Conservation (phyloP, 2,888 invertebrate species). For the Macrosoma leucophasiata region DNA sequence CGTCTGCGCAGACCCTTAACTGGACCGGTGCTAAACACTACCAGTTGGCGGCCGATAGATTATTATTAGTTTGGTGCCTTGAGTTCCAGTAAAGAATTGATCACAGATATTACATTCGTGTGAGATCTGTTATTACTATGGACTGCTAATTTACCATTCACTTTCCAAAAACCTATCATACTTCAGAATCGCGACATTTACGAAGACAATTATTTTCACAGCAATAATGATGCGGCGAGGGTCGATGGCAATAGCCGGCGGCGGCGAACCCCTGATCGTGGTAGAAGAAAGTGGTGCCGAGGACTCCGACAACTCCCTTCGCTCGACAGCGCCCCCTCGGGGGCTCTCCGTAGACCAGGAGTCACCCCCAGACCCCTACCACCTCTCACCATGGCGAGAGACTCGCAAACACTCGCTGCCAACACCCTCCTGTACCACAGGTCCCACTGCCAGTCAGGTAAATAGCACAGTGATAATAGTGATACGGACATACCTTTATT, state of each 20-base stretch:
- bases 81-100: too few species aligned
- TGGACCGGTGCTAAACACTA: too few species aligned
- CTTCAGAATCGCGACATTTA: too few species aligned
- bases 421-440: slow-evolving; percentile 88
- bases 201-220: slow-evolving; percentile 26
- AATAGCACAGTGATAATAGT: slow-evolving; percentile 46
- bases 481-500: too few species aligned
- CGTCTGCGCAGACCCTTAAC: too few species aligned
- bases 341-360: slow-evolving; percentile 83
- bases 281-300: slow-evolving; percentile 85
- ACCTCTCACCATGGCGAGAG: slow-evolving; percentile 88
- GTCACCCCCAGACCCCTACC: slow-evolving; percentile 87
- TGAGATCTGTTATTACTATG: too few species aligned
- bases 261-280: slow-evolving; percentile 86
- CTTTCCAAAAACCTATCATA: too few species aligned
- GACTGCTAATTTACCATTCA: too few species aligned
- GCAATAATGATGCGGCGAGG: slow-evolving; percentile 80
- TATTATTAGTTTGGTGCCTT: too few species aligned
- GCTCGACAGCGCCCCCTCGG: slow-evolving; percentile 72
- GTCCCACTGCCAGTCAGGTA: slow-evolving; percentile 91
- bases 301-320: slow-evolving; percentile 78
- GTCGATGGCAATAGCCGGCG: slow-evolving; percentile 77
- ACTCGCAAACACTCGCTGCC: slow-evolving; percentile 89
- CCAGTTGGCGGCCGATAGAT: too few species aligned
- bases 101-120: too few species aligned